A percentile compares a stretch with the other conserved stretches of the same genome.
Evolutionary conservation across 2,797 vertebrate species (phyloP).

Genomic region (Hippocampus kuda): DNA sequence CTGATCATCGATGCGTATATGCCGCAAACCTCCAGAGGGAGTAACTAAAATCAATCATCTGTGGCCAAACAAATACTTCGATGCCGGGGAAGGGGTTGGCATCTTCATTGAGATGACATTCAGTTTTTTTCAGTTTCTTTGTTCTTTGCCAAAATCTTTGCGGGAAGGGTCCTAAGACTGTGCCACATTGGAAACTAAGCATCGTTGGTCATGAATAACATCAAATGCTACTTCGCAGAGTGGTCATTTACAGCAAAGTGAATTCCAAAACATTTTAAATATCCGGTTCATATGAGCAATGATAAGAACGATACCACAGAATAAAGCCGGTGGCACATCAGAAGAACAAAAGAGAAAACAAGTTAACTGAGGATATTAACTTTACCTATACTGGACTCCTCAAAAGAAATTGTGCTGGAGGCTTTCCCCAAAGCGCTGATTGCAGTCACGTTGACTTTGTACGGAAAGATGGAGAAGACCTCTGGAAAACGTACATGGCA

Average conservation of each 20-base stretch:
- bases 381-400: conserved; percentile 87
- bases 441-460: conserved; percentile 86
- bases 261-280: not conserved
- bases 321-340: not conserved
- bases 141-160: conserved; percentile 14
- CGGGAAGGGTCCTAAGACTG: conserved; percentile 6
- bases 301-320: not conserved
- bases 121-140: conserved; percentile 10
- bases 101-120: conserved; percentile 21
- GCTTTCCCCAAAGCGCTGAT: conserved; percentile 83
- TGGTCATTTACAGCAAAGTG: no score
- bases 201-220: not conserved
- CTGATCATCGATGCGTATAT: conserved; percentile 16
- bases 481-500: conserved; percentile 88
- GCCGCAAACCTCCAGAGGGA: conserved; percentile 31
- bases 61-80: conserved; percentile 37
- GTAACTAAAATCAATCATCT: conserved; percentile 43
- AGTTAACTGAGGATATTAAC: not conserved
- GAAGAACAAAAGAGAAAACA: not conserved
- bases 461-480: conserved; percentile 87
- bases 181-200: not conserved
- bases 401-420: conserved; percentile 72
- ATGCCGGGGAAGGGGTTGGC: conserved; percentile 25
- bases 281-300: no score
- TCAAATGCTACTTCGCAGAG: not conserved